Evolutionary conservation across 2,113 vertebrate genomes (phyloP).

Genomic region (Nicator chloris): DNA sequence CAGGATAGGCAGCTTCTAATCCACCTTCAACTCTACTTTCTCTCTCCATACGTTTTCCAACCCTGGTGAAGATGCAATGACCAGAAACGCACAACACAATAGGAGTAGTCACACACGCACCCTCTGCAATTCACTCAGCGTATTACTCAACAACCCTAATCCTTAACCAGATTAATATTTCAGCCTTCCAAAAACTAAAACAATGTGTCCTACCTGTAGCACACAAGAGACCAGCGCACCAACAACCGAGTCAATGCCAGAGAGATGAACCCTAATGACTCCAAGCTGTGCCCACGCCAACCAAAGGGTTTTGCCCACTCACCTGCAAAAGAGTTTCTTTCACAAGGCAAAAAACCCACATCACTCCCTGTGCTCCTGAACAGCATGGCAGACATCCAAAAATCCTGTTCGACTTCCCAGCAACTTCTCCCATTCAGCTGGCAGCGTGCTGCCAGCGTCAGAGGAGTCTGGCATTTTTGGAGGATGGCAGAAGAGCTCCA

Average conservation of each 20-base stretch:
- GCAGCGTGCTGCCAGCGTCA: not conserved
- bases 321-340: not conserved
- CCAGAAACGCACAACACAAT: fast-evolving
- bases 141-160: not conserved
- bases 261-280: fast-evolving
- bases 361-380: not conserved
- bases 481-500: not conserved
- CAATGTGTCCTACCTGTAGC: not conserved
- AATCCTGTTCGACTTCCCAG: not conserved
- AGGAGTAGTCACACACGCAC: not conserved
- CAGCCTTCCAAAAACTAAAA: not conserved
- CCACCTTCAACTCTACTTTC: not conserved
- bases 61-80: not conserved
- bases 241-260: not conserved
- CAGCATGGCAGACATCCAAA: not conserved
- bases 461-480: not conserved
- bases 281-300: not conserved
- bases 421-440: not conserved
- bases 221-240: not conserved
- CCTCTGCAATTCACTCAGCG: not conserved
- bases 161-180: not conserved
- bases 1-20: not conserved
- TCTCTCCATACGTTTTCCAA: not conserved
- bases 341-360: not conserved
- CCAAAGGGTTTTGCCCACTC: not conserved